phyloP scores from a whole-genome alignment of 2,888 invertebrate genomes.

The Adelognathus sp. region DNA sequence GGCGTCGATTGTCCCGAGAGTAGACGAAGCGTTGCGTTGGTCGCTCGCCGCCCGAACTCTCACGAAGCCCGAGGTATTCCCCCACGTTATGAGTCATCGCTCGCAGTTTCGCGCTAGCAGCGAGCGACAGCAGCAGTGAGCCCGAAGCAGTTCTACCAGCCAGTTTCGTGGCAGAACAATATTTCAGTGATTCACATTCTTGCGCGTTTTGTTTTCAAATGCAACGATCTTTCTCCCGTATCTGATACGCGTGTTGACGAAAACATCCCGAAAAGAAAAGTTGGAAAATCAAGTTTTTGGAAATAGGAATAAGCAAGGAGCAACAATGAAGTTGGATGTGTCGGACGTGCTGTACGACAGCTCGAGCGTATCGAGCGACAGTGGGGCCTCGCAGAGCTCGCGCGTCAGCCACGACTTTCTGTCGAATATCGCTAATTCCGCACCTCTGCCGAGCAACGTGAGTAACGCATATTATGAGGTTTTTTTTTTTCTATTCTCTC shows the following conservation, averaged over 20 bases:
- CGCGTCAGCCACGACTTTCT: constrained; percentile 81
- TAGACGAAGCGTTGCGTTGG: constrained; percentile 38
- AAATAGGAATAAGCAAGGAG: constrained; percentile 28
- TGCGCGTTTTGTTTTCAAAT: background rate
- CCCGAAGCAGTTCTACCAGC: constrained; percentile 65
- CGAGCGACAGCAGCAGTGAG: constrained; percentile 10
- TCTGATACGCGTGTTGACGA: background rate
- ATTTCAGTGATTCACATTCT: constrained; percentile 11
- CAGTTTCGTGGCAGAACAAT: constrained; percentile 35
- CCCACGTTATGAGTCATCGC: constrained; percentile 79
- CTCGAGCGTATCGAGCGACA: constrained; percentile 85
- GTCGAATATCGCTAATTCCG: constrained; percentile 73
- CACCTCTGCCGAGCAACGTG: constrained; percentile 72
- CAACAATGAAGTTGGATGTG: constrained; percentile 84
- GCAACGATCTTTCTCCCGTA: no score
- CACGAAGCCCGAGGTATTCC: constrained; percentile 76
- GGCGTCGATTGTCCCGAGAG: constrained; percentile 47
- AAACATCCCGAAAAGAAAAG: background rate
- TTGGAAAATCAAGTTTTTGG: background rate
- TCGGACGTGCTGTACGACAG: constrained; percentile 85
- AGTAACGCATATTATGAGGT: constrained; percentile 64
- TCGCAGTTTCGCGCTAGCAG: constrained; percentile 70
- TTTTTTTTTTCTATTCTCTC: constrained; percentile 14
- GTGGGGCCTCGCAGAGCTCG: constrained; percentile 84
- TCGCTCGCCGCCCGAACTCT: constrained; percentile 52